Base-by-base conservation (phyloP, 2,797 vertebrate species). In the Tinamus major region DNA sequence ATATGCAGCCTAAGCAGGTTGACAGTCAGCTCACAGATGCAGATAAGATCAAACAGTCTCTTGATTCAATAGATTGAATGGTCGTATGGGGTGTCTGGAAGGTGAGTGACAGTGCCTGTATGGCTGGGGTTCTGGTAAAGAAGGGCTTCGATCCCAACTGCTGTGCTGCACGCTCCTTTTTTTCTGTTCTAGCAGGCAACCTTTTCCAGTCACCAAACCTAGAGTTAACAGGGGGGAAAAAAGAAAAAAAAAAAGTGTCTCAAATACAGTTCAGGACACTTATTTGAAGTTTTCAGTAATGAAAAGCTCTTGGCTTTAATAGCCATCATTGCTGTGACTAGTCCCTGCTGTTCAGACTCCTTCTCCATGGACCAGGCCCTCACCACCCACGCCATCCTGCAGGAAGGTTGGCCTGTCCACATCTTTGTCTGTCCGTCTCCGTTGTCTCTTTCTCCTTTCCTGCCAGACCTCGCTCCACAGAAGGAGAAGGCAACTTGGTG, bases 1-100 rank as follows among this genome's bases (percentile, higher is more conserved):
- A 98, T 98, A 98, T 98, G 97, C 97, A 98, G 97, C 93, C 96
- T 96, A 97, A 97, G 96, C 97, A 97, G 97, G 97, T 97, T 98
- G 98, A 97, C 97, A 98, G 98, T 98, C 98, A 97, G 97, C 97
- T 98, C 97, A 97, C 97, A 98, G 97, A 98, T 97, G 97, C 97
- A 98, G 98, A 98, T 98, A 98, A 98, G 98, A 98, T 98, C 98
- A 98, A 98, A 98, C 97, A 98, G 97, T 95, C 96, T 97, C 97
- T 97, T 96, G 97, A 98, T 98, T 98, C 97, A 97, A 94, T 97
- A 97, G 97, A 97, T 97, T 97, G 97, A 97, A 97, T 98, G 97
- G 97, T 96, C 97, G 97, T 96, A 96, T 97, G 72, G 96, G 96
- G 97, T 97, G 96, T 98, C 97, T 98, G 97, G 97, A 97, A 97